Conservation (phyloP, 2,888 invertebrate species). For the Leistus spinibarbis region DNA sequence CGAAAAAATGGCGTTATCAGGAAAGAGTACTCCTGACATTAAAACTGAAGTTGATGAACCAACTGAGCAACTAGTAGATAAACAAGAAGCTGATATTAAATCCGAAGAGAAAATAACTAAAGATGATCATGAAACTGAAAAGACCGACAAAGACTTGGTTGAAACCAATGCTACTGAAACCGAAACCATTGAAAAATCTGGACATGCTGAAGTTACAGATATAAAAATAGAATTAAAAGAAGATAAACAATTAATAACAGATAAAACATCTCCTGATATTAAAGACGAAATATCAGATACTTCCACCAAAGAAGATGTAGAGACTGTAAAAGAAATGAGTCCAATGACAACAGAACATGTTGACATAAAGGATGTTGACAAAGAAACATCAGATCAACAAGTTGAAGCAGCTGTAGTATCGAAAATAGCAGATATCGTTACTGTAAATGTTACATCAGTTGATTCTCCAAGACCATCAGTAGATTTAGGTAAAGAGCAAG, state of each 20-base stretch:
- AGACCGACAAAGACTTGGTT: constrained; percentile 21
- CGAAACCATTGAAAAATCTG: constrained; percentile 57
- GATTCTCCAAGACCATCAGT: constrained; percentile 18
- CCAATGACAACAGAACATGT: constrained; percentile 1
- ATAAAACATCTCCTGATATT: constrained; percentile 25
- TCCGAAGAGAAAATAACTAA: constrained; percentile 17
- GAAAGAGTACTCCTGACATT: constrained; percentile 7
- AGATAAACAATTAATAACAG: background rate
- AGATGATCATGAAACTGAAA: background rate
- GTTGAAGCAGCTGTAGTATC: background rate
- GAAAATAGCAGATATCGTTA: background rate
- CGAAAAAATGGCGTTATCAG: background rate
- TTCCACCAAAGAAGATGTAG: constrained; percentile 21
- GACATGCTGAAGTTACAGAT: constrained; percentile 52
- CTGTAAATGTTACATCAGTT: constrained; percentile 18
- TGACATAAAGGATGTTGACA: constrained; percentile 5
- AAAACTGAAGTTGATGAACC: constrained; percentile 39
- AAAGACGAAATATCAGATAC: constrained; percentile 36
- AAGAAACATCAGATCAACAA: constrained; percentile 14
- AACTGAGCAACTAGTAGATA: background rate
- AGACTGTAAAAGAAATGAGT: constrained; percentile 30
- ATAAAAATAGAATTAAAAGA: constrained; percentile 55
- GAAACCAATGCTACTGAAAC: constrained; percentile 44
- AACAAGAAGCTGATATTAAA: constrained; percentile 2
- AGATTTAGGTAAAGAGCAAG: constrained; percentile 16